A percentile compares a stretch with the other conserved stretches of the same genome.
These are phyloP conservation scores for Cephus rjabovi DNA, from an alignment of 2,888 invertebrate species.

Conservation along the genomic window DNA sequence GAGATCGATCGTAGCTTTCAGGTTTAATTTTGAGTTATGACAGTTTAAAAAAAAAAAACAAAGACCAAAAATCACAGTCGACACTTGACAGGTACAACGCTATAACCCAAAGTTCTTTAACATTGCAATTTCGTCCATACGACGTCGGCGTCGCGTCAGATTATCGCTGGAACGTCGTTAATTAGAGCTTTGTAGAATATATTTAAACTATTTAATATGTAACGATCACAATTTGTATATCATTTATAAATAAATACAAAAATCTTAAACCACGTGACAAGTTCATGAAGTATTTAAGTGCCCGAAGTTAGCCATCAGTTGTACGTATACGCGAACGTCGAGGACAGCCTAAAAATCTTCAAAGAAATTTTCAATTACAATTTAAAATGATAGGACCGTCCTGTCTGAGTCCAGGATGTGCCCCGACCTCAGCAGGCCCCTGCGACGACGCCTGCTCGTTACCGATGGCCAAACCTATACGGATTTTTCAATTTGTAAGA, in stretches of 20 bases:
- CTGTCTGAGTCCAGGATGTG: slow-evolving; percentile 13
- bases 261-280: not conserved
- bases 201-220: not conserved
- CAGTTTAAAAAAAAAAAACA: not conserved
- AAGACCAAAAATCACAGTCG: not conserved
- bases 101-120: slow-evolving; percentile 47
- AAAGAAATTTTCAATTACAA: not conserved
- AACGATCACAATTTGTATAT: slow-evolving; percentile 1
- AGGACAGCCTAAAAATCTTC: slow-evolving; percentile 2
- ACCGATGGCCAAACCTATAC: slow-evolving; percentile 46
- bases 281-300: not conserved
- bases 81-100: slow-evolving; percentile 39
- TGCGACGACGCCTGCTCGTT: slow-evolving; percentile 30
- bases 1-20: not conserved
- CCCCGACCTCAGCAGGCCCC: slow-evolving; percentile 14
- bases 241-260: slow-evolving; percentile 11
- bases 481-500: slow-evolving; percentile 52
- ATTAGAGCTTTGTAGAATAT: not conserved
- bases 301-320: not conserved
- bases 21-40: not conserved
- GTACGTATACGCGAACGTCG: not conserved
- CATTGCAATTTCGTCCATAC: not conserved
- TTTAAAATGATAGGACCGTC: slow-evolving; percentile 18
- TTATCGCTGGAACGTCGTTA: not conserved
- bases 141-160: not conserved